A percentile compares a stretch with the other conserved stretches of the same genome.
These are phyloP conservation scores for Morpho helenor DNA, from an alignment of 2,888 invertebrate species.

Conservation along the genomic window DNA sequence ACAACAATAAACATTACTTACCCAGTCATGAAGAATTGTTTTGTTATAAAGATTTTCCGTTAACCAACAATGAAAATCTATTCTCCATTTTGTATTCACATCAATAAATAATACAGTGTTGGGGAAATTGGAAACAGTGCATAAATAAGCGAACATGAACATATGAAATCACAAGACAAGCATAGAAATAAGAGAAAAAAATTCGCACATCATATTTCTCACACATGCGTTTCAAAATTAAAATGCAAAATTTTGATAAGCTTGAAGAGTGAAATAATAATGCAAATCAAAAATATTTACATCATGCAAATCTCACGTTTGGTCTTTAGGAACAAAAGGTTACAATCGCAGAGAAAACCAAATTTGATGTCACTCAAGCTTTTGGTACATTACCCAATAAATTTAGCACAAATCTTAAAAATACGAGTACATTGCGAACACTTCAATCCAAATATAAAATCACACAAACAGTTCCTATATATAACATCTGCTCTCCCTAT, in stretches of 20 bases:
- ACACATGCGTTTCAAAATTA: conserved; percentile 71
- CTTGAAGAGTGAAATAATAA: conserved; percentile 51
- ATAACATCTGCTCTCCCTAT: no score
- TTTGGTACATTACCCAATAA: conserved; percentile 70
- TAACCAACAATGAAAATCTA: no score
- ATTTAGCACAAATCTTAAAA: conserved; percentile 73
- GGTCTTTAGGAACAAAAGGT: conserved; percentile 73
- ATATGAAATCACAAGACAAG: conserved; percentile 77
- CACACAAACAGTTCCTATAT: conserved; percentile 18
- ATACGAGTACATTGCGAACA: conserved; percentile 36
- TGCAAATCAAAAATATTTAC: conserved; percentile 53
- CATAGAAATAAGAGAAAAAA: conserved; percentile 43
- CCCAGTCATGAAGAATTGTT: neutral
- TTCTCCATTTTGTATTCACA: neutral
- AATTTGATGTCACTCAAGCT: conserved; percentile 35
- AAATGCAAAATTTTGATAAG: conserved; percentile 56
- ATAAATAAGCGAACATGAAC: conserved; percentile 71
- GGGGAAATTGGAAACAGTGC: conserved; percentile 59
- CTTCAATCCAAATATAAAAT: conserved; percentile 54
- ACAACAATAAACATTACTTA: neutral
- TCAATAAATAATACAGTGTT: conserved; percentile 36
- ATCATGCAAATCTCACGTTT: conserved; percentile 76
- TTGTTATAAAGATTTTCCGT: no score
- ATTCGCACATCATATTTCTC: conserved; percentile 55
- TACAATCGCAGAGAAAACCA: conserved; percentile 34